A percentile compares a stretch with the other conserved stretches of the same genome.
These are phyloP conservation scores for Gracilinanus agilis DNA, from an alignment of 2,113 vertebrate species.

Conservation along the genomic window DNA sequence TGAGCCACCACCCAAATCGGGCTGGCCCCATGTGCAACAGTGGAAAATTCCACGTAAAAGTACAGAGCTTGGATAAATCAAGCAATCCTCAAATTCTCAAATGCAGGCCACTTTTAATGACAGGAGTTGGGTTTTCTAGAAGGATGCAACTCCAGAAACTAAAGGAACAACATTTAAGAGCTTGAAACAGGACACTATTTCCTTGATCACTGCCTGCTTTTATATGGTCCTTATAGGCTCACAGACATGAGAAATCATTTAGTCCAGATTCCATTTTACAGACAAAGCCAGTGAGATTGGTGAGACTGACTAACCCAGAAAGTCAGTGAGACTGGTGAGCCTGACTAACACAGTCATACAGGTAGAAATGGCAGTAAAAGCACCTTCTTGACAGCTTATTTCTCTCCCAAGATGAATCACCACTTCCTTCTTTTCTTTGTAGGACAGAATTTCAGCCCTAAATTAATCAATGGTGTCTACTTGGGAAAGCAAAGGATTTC, in stretches of 20 bases:
- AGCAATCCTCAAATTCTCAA: constrained; percentile 13
- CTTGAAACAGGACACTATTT: constrained; percentile 9
- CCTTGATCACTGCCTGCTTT: neutral
- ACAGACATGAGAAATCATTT: neutral
- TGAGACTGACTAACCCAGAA: neutral
- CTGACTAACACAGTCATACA: neutral
- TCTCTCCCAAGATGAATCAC: neutral
- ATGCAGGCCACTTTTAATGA: neutral
- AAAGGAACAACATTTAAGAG: neutral
- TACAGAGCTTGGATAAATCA: constrained; percentile 28
- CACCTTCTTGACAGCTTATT: neutral
- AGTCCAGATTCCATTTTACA: too few relatives aligned
- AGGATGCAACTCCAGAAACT: neutral
- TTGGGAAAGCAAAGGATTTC: neutral
- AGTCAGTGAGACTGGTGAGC: neutral
- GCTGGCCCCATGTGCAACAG: neutral
- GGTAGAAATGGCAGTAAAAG: neutral
- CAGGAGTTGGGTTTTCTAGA: too few relatives aligned
- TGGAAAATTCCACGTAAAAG: neutral
- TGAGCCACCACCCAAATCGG: constrained; percentile 63
- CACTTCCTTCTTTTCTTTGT: neutral
- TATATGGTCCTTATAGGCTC: neutral
- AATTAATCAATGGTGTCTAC: neutral
- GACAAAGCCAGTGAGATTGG: neutral
- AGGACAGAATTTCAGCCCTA: constrained; percentile 17